phyloP scores from a whole-genome alignment of 2,888 invertebrate genomes.

The Enchytraeus crypticus region DNA sequence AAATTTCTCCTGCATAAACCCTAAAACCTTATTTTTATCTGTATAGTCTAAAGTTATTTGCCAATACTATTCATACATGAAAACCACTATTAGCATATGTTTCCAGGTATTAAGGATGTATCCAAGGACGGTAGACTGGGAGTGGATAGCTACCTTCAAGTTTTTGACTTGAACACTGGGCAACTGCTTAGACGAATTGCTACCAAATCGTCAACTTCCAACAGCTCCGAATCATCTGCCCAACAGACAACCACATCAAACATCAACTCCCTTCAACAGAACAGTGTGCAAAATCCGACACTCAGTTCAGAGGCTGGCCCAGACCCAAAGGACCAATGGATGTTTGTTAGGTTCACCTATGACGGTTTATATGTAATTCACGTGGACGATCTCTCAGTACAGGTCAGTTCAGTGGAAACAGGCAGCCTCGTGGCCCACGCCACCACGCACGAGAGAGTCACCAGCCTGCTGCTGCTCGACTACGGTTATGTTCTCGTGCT shows the following conservation, averaged over 20 bases:
- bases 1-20: no score
- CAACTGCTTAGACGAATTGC: no score
- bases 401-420: constrained; percentile 12
- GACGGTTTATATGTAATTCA: constrained; percentile 23
- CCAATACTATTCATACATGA: no score
- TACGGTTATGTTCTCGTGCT: constrained; percentile 23
- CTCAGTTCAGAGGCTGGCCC: no score
- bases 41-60: no score
- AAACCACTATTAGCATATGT: no score
- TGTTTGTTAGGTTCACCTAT: constrained; percentile 18
- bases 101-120: constrained; percentile 22
- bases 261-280: no score
- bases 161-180: constrained; percentile 18
- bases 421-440: constrained; percentile 18
- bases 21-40: no score
- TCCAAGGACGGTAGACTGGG: constrained; percentile 22
- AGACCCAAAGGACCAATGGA: constrained; percentile 7
- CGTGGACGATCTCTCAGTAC: constrained; percentile 19
- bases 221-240: constrained; percentile 1
- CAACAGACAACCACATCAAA: no score
- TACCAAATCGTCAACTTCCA: no score
- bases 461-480: constrained; percentile 17
- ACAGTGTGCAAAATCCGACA: no score
- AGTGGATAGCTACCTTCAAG: constrained; percentile 23
- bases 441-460: constrained; percentile 25